Evolutionary conservation across 2,797 vertebrate species (phyloP), one percentile per base, ranked within the genome.

Genomic region (Toxotes lorentzi): DNA sequence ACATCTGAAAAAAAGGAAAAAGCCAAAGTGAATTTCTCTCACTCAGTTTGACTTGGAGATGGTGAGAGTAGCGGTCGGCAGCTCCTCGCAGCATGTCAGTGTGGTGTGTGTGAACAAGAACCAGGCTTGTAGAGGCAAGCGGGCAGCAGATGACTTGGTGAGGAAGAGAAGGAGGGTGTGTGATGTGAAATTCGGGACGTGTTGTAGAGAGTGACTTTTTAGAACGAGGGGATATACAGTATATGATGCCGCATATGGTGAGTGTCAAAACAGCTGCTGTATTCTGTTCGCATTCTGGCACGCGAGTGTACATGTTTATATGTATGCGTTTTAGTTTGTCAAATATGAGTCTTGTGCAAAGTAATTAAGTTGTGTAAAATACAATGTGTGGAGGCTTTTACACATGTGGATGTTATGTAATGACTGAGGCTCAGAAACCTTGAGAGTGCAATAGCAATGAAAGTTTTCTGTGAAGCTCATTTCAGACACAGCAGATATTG

Each of bases 11-110:
- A 81, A 84, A 86, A 78, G 81, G 70, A 81, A 82, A 86, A 79
- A 83, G 82, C 86, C 71, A 53, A 83, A 92, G 91, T 91, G 92
- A 90, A 93, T 94, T 91, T 90, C 87, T 89, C 89, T 93, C 88
- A 82, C 79, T 88, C 90, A 78, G 89, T 92, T 89, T 86, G 84
- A 92, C 82, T 92, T 70, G 78, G 89, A 87, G 89, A 87, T 86
- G 86, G 83, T 76, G 85, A 93, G 88, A 73, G 87, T 70, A 64
- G 91, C 69, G 11, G 83, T 89, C 40, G 71, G 80, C 73, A 86
- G 85, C 74, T 78, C 73, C 78, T 78, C 35, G 40, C 75, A 73
- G 84, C 78, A 47, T 81, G 84, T 85, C 69, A 27, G 51, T 35
- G 62, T 54, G 61, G 63, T 47, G 78, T 77, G 74, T 77, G 59